These are phyloP conservation scores for Syncerus caffer DNA, from an alignment of 2,797 vertebrate species.

Conservation along the genomic window DNA sequence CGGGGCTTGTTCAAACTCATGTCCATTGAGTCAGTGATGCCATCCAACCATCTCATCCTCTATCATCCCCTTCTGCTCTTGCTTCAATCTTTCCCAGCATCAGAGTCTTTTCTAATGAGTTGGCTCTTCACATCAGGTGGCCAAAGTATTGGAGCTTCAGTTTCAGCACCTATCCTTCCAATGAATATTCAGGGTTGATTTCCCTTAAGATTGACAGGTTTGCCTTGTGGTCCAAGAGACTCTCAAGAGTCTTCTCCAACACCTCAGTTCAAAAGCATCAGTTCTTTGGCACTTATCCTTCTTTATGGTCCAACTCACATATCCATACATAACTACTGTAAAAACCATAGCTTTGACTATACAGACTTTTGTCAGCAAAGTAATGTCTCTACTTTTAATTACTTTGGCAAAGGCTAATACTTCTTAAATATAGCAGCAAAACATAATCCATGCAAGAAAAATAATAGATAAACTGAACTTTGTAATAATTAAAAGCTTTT, in stretches of 20 bases:
- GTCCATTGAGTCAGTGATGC: not conserved
- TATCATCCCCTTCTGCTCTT: not conserved
- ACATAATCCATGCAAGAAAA: not conserved
- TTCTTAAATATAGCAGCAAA: not conserved
- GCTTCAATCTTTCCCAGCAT: not conserved
- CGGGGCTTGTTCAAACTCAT: not conserved
- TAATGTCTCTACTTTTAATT: not conserved
- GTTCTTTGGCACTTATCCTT: not conserved
- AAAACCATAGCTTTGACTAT: not conserved
- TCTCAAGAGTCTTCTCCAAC: not conserved
- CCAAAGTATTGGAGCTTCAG: not conserved
- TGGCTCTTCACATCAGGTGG: not conserved
- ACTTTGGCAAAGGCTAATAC: not conserved
- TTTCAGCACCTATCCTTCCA: not conserved
- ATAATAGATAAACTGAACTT: not conserved
- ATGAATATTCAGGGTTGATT: not conserved
- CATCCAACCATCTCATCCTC: not conserved
- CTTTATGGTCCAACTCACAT: not conserved
- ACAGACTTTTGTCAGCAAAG: not conserved
- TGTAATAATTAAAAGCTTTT: not conserved
- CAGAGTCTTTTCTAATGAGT: not conserved
- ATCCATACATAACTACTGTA: not conserved
- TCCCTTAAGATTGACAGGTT: not conserved
- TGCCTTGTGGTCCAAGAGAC: not conserved
- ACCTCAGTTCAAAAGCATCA: not conserved